A percentile compares a stretch with the other conserved stretches of the same genome.
Evolutionary conservation across 2,113 vertebrate species (phyloP).

Genomic region (Myodes glareolus): DNA sequence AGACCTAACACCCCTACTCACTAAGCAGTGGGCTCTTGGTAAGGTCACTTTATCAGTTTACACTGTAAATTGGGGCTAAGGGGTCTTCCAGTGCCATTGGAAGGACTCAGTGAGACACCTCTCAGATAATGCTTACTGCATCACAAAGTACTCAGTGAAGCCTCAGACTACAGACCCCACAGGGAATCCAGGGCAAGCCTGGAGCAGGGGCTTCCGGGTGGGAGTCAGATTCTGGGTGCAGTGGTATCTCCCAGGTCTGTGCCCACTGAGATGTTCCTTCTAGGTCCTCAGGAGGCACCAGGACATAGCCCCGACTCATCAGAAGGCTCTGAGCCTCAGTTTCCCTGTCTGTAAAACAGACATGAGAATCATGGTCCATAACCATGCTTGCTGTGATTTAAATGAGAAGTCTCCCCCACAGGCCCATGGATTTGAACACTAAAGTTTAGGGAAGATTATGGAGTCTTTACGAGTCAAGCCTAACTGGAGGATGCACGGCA

Average conservation of each 20-base stretch:
- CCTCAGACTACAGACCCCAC: not conserved
- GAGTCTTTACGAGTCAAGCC: not conserved
- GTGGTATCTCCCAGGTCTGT: not conserved
- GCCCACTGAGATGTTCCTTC: not conserved
- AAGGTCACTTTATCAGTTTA: not conserved
- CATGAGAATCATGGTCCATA: not conserved
- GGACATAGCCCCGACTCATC: not conserved
- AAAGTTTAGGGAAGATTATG: not conserved
- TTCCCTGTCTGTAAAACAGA: conserved; percentile 32
- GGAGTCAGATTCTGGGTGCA: rapidly evolving
- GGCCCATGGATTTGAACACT: not conserved
- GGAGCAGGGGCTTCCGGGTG: not conserved
- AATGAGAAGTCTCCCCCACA: not conserved
- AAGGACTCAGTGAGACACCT: not conserved
- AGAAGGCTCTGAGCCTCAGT: not conserved
- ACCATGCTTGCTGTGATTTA: not conserved
- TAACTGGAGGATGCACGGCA: not conserved
- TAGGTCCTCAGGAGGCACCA: not conserved
- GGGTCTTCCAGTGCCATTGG: not conserved
- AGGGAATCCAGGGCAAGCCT: not conserved
- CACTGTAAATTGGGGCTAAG: not conserved
- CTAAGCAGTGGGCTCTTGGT: not conserved
- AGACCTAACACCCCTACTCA: not conserved
- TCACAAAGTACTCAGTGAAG: not conserved
- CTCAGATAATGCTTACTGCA: not conserved